Percentiles rank a stretch among this genome's conserved stretches.
Conservation (phyloP, 35 echinoderm and acorn worm species). For the Lytechinus pictus region DNA sequence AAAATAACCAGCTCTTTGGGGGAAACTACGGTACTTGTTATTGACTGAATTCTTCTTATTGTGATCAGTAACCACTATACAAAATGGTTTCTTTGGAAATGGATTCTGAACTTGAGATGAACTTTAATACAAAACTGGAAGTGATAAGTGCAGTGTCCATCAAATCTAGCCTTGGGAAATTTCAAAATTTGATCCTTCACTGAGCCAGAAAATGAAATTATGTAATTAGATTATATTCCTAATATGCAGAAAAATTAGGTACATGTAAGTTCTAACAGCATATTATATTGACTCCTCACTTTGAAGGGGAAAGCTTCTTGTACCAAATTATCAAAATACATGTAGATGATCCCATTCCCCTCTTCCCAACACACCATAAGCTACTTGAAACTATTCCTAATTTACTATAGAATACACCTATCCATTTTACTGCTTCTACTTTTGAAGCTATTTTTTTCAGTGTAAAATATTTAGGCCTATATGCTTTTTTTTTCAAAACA, state of each 20-base stretch:
- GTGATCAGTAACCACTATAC: background rate
- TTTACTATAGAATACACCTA: too few species aligned
- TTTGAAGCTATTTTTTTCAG: too few species aligned
- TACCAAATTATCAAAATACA: background rate
- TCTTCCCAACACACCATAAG: too few species aligned
- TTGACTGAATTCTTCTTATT: background rate
- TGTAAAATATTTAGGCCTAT: too few species aligned
- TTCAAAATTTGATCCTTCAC: background rate
- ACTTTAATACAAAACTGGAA: background rate
- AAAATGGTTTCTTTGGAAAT: background rate
- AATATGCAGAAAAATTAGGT: background rate
- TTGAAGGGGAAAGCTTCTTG: background rate
- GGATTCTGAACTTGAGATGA: background rate
- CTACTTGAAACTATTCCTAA: too few species aligned
- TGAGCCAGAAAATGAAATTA: conserved; percentile 13
- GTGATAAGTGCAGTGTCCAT: background rate
- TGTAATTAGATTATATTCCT: background rate
- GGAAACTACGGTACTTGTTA: too few species aligned
- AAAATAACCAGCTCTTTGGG: too few species aligned
- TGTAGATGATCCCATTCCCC: too few species aligned
- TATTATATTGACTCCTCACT: background rate
- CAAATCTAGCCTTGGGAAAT: background rate
- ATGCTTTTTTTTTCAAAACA: too few species aligned
- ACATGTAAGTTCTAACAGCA: background rate
- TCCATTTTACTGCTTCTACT: too few species aligned